Percentiles rank a stretch among this genome's conserved stretches.
Conservation (phyloP, 2,113 vertebrate genomes). For the Urocolius indicus region DNA sequence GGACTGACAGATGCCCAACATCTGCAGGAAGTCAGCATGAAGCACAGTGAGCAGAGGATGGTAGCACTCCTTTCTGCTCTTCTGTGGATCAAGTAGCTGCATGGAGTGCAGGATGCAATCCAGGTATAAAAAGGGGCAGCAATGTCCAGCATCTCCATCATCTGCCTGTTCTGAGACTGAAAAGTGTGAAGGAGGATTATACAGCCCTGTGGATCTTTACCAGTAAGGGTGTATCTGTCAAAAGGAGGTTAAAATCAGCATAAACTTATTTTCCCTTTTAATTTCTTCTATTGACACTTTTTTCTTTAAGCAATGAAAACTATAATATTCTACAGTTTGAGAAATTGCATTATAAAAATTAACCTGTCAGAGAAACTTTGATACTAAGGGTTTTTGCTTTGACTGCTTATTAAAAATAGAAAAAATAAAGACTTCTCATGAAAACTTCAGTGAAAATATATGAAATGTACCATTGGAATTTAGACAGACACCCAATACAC, state of each 20-base stretch:
- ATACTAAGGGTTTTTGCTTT: not conserved
- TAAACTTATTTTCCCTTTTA: not conserved
- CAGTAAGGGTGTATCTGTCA: not conserved
- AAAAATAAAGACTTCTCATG: not conserved
- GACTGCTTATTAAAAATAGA: not conserved
- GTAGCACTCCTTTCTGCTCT: not conserved
- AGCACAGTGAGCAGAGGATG: fast-evolving
- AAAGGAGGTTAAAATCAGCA: constrained; percentile 4
- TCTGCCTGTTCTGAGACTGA: not conserved
- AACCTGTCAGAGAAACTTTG: not conserved
- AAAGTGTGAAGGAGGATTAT: not conserved
- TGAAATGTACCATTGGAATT: not conserved
- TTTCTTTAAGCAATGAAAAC: not conserved
- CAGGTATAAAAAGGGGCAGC: not conserved
- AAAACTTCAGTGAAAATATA: not conserved
- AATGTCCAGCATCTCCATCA: not conserved
- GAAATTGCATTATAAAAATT: constrained; percentile 4
- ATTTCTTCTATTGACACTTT: not conserved
- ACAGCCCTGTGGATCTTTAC: not conserved
- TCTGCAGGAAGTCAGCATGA: not conserved
- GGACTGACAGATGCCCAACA: not conserved
- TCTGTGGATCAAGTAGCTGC: not conserved
- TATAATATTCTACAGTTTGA: not conserved
- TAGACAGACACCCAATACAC: not conserved
- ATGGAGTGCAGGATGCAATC: not conserved